Evolutionary conservation across 2,797 vertebrate species (phyloP).

Genomic region (Phyllotis vaccarum): DNA sequence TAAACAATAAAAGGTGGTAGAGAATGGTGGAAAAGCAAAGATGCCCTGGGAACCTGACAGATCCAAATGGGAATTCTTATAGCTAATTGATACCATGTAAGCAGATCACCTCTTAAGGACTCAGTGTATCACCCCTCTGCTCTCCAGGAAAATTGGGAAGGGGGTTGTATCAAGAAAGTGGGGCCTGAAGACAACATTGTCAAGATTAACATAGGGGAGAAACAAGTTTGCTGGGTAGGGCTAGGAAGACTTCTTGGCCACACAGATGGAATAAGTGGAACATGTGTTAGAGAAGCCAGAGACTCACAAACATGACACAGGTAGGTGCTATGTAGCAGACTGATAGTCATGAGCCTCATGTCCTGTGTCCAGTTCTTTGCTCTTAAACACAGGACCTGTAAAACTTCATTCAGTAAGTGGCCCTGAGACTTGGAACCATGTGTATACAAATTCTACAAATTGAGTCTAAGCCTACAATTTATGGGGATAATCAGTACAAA

Average conservation of each 20-base stretch:
- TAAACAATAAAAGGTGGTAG: background rate
- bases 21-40: background rate
- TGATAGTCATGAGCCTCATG: background rate
- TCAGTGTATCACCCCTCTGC: background rate
- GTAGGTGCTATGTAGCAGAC: background rate
- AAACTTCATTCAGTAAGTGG: background rate
- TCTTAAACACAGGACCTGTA: background rate
- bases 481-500: accelerated
- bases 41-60: background rate
- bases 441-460: background rate
- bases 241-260: background rate
- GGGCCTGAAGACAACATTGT: background rate
- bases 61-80: background rate
- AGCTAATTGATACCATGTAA: background rate
- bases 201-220: background rate
- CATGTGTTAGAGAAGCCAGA: background rate
- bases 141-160: background rate
- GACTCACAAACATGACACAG: background rate
- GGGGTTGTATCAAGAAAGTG: background rate
- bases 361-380: background rate
- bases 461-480: background rate
- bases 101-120: background rate
- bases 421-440: background rate
- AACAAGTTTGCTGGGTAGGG: background rate
- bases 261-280: background rate